These are phyloP conservation scores for Neuroterus valhalla DNA, from an alignment of 1,140 invertebrate genomes.

Conservation along the genomic window DNA sequence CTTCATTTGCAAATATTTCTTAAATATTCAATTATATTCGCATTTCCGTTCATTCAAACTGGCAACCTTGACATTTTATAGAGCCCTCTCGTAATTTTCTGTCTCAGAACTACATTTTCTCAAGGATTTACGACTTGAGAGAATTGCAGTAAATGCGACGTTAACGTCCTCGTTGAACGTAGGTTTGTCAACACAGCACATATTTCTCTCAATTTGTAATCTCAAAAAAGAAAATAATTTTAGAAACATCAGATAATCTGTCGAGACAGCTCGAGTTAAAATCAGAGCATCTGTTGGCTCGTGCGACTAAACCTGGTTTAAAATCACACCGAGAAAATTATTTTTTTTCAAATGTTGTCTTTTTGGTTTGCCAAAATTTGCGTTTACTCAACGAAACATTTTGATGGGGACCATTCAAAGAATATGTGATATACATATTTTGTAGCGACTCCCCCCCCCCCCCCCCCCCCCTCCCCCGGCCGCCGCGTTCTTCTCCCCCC, in stretches of 20 bases:
- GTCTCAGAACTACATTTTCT: background rate
- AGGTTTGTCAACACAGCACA: conserved; percentile 20
- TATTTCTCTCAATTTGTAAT: conserved; percentile 6
- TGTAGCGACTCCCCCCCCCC: too few species aligned
- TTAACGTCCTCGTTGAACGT: background rate
- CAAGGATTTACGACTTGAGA: conserved; percentile 11
- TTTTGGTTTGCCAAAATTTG: too few species aligned
- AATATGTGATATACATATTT: too few species aligned
- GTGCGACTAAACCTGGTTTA: conserved; percentile 6
- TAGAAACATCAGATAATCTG: background rate
- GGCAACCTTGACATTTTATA: conserved; percentile 25
- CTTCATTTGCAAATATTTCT: too few species aligned
- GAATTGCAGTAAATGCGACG: background rate
- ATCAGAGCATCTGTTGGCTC: conserved; percentile 5
- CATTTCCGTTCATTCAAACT: background rate
- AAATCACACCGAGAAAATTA: too few species aligned
- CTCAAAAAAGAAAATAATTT: background rate
- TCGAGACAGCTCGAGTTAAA: conserved; percentile 1
- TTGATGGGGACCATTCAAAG: too few species aligned
- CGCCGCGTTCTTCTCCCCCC: too few species aligned
- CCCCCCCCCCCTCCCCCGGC: too few species aligned
- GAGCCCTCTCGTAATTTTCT: conserved; percentile 5
- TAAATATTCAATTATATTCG: too few species aligned
- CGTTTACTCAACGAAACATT: background rate
- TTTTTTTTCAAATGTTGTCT: too few species aligned